phyloP scores from a whole-genome alignment of 1,140 invertebrate genomes.

The Conus ventricosus region DNA sequence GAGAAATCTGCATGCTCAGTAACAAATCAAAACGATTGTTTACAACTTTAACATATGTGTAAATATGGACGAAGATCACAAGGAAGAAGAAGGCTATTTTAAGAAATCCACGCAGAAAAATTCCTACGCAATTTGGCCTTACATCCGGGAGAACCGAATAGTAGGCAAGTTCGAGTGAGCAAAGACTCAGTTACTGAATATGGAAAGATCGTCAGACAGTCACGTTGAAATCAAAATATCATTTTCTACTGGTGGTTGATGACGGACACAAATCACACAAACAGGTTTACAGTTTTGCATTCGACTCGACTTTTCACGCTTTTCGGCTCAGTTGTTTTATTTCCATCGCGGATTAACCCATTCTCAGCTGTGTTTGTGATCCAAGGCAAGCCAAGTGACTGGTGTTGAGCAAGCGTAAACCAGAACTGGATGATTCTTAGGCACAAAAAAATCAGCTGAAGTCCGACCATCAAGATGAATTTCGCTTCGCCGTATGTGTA shows the following conservation, averaged over 20 bases:
- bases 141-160: background rate
- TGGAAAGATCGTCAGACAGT: background rate
- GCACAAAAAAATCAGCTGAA: background rate
- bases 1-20: no score
- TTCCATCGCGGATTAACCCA: no score
- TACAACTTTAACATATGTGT: no score
- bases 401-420: no score
- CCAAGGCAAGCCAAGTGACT: background rate
- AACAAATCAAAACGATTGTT: no score
- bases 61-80: no score
- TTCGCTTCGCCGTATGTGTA: slow-evolving; percentile 49
- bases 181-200: background rate
- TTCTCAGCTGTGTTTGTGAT: background rate
- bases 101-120: background rate
- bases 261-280: background rate
- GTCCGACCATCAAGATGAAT: slow-evolving; percentile 34
- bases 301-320: background rate
- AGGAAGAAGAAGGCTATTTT: background rate
- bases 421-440: no score
- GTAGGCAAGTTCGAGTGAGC: background rate
- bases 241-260: no score
- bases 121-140: no score
- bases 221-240: background rate
- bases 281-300: background rate
- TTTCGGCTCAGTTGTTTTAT: background rate